phyloP scores from a whole-genome alignment of 2,888 invertebrate genomes.

The Zhengitettix transpicula region DNA sequence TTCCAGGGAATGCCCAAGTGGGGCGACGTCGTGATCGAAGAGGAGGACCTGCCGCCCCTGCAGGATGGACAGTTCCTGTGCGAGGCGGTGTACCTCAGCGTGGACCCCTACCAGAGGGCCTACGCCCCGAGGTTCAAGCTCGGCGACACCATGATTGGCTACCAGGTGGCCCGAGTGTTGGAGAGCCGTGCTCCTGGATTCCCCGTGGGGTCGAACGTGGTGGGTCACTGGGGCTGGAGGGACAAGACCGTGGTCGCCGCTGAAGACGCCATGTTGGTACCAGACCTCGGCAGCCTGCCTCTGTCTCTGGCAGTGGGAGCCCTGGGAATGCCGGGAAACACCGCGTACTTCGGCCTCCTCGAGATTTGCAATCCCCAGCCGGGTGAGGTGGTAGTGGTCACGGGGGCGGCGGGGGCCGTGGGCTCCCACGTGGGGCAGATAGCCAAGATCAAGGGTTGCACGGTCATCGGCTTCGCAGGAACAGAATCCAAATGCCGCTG shows the following conservation, averaged over 20 bases:
- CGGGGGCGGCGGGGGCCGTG: conserved; percentile 28
- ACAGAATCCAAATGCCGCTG: conserved; percentile 52
- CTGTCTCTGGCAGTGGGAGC: conserved; percentile 20
- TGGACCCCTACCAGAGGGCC: conserved; percentile 20
- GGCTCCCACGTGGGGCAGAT: conserved; percentile 30
- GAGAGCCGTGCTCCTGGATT: conserved; percentile 45
- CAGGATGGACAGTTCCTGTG: conserved; percentile 23
- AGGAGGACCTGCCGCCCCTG: conserved; percentile 24
- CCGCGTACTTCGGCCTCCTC: conserved; percentile 57
- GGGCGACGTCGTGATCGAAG: conserved; percentile 25
- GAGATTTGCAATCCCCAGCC: conserved; percentile 52
- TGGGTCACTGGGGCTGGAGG: conserved; percentile 52
- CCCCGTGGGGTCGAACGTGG: conserved; percentile 44
- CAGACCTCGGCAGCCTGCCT: conserved; percentile 20
- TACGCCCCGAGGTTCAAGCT: neutral
- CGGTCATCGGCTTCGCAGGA: conserved; percentile 54
- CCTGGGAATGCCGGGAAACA: conserved; percentile 30
- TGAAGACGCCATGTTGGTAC: conserved; percentile 15
- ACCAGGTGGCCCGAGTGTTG: neutral
- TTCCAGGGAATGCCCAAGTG: conserved; percentile 25
- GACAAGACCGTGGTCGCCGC: conserved; percentile 36
- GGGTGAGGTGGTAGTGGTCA: conserved; percentile 41
- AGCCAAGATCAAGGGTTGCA: conserved; percentile 40
- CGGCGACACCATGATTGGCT: neutral
- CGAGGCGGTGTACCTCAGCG: conserved; percentile 20